Evolutionary conservation across 2,888 invertebrate species (phyloP), one percentile per base, ranked within the genome.

Genomic region (Leptinotarsa haldemani): DNA sequence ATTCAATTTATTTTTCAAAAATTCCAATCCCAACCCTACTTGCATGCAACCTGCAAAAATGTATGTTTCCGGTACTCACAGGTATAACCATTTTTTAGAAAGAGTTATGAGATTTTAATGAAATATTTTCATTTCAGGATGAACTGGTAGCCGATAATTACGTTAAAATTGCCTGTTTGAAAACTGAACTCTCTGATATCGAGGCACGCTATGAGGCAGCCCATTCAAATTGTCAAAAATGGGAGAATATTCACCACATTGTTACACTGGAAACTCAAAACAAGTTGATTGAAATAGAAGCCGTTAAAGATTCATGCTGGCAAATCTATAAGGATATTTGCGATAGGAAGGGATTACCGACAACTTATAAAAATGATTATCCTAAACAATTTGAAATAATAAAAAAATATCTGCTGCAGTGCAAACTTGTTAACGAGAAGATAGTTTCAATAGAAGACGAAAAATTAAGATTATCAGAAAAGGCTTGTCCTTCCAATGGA

Each of bases 251-350:
- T 2, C 74, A 75, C 64, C 70, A 75, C 25, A 58, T 48, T 5
- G 72, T 69, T 12, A 74, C 65, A 18, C n/a, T 53, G 15, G 65
- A 74, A 25, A 72, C 79, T 25, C 75, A 77, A 12, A 73, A 77
- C 0, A 73, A 71, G 50, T 12, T 78, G 3, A 52, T 72, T 2
- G 71, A 77, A 53, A 67, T 67, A 3, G 74, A 78, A n/a, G 69
- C 74, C 13, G 74, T 80, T 4, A 78, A 74, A 65, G 75, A 77
- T 9, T 67, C 75, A 5, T 77, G 77, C 48, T 48, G 58, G 48
- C 74, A 66, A 56, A 75, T 81, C 65, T 81, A 81, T 66, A n/a
- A 66, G 50, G 77, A 79, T 48, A 77, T 81, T 50, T 81, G 81
- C 74, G 13, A 68, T 3, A 74, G 81, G 20, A 79, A 77, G 56